phyloP scores from a whole-genome alignment of 2,113 vertebrate species.

The Festucalex cinctus region DNA sequence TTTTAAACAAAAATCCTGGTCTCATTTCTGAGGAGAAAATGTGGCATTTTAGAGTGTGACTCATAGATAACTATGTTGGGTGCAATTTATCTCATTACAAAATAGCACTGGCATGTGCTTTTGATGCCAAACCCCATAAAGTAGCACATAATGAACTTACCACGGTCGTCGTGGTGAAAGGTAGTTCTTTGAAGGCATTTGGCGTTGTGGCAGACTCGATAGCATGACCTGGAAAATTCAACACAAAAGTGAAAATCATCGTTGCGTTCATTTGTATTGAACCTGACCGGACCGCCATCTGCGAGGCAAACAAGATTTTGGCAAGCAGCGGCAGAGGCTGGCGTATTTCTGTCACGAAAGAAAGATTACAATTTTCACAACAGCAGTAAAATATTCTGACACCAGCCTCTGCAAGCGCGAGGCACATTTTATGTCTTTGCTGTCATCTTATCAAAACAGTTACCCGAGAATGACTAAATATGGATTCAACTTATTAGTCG shows the following conservation, averaged over 20 bases:
- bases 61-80: background rate
- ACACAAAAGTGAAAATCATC: slow-evolving; percentile 3
- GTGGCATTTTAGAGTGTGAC: background rate
- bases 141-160: slow-evolving; percentile 48
- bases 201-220: slow-evolving; percentile 48
- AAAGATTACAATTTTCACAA: slow-evolving; percentile 23
- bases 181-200: slow-evolving; percentile 31
- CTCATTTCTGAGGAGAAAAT: too few relatives aligned
- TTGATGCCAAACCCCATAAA: background rate
- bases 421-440: slow-evolving; percentile 41
- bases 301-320: slow-evolving; percentile 27
- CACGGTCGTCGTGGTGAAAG: slow-evolving; percentile 40
- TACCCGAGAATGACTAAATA: slow-evolving; percentile 46
- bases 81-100: background rate
- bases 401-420: slow-evolving; percentile 13
- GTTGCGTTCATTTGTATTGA: slow-evolving; percentile 9
- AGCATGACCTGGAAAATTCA: slow-evolving; percentile 53
- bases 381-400: slow-evolving; percentile 21
- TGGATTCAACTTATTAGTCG: slow-evolving; percentile 38
- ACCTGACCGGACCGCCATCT: slow-evolving; percentile 18
- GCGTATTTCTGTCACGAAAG: slow-evolving; percentile 26
- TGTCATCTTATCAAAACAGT: slow-evolving; percentile 45
- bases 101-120: background rate
- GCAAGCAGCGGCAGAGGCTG: slow-evolving; percentile 20
- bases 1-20: too few relatives aligned